Conservation (phyloP, 2,888 invertebrate species). For the Pasiphila rectangulata region DNA sequence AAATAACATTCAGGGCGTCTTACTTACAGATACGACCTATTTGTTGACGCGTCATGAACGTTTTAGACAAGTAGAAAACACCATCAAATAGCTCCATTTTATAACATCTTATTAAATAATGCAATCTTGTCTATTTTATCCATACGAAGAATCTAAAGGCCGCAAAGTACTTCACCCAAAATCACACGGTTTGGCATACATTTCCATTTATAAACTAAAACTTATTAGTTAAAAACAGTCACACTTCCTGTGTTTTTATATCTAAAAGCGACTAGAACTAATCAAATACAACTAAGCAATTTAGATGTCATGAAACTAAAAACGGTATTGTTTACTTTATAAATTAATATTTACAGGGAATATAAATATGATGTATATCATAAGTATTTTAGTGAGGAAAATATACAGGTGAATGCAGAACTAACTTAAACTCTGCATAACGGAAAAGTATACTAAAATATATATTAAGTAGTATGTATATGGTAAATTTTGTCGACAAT, state of each 20-base stretch:
- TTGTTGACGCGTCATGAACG: too few relatives aligned
- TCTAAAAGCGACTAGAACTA: constrained; percentile 76
- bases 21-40: too few relatives aligned
- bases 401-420: constrained; percentile 13
- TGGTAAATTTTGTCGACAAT: not conserved
- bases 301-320: constrained; percentile 62
- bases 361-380: constrained; percentile 31
- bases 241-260: constrained; percentile 43
- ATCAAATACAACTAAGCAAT: constrained; percentile 64
- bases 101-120: not conserved
- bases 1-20: constrained; percentile 6
- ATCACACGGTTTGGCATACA: constrained; percentile 22
- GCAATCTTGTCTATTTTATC: constrained; percentile 4
- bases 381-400: constrained; percentile 3
- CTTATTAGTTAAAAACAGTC: constrained; percentile 8
- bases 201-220: constrained; percentile 3
- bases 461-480: too few relatives aligned
- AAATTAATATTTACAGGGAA: constrained; percentile 57
- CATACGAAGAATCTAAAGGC: constrained; percentile 16
- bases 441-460: not conserved
- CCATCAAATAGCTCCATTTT: not conserved
- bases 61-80: too few relatives aligned
- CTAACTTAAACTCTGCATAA: constrained; percentile 1
- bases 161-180: constrained; percentile 26
- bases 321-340: constrained; percentile 38